A percentile compares a stretch with the other conserved stretches of the same genome.
phyloP scores from a whole-genome alignment of 2,888 invertebrate species.

The Ichneumon xanthorius region DNA sequence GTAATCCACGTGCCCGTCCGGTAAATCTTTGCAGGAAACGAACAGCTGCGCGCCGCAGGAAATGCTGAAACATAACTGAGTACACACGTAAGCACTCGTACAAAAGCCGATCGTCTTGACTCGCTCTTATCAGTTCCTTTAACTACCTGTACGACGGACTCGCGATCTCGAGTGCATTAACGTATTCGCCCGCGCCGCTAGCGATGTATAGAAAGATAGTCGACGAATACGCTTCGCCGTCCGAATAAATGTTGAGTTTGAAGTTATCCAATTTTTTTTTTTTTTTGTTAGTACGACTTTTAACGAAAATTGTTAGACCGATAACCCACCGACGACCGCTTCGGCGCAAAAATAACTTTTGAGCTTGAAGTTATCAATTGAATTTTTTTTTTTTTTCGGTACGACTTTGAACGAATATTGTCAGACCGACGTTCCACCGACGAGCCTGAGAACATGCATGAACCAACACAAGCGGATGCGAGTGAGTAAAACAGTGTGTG shows the following conservation, averaged over 20 bases:
- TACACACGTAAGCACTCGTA: background rate
- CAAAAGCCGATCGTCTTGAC: background rate
- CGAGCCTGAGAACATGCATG: conserved; percentile 51
- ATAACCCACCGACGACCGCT: conserved; percentile 23
- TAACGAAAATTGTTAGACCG: background rate
- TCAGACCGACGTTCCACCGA: conserved; percentile 25
- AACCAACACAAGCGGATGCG: conserved; percentile 61
- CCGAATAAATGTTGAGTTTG: background rate
- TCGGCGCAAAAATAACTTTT: background rate
- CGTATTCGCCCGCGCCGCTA: background rate
- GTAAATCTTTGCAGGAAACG: conserved; percentile 43
- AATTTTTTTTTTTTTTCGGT: background rate
- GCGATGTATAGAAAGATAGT: background rate
- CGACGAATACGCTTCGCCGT: background rate
- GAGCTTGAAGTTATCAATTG: background rate
- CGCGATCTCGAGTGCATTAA: conserved; percentile 3
- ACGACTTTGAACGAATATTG: background rate
- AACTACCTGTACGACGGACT: conserved; percentile 1
- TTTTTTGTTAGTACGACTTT: background rate
- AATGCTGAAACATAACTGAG: conserved; percentile 65
- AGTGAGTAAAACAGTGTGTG: conserved; percentile 41
- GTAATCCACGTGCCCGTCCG: conserved; percentile 17
- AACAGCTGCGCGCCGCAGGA: conserved; percentile 26
- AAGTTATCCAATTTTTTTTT: background rate
- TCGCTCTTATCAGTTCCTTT: conserved; percentile 53